phyloP scores from a whole-genome alignment of 2,888 invertebrate species.

The Dynastes hyllus region DNA sequence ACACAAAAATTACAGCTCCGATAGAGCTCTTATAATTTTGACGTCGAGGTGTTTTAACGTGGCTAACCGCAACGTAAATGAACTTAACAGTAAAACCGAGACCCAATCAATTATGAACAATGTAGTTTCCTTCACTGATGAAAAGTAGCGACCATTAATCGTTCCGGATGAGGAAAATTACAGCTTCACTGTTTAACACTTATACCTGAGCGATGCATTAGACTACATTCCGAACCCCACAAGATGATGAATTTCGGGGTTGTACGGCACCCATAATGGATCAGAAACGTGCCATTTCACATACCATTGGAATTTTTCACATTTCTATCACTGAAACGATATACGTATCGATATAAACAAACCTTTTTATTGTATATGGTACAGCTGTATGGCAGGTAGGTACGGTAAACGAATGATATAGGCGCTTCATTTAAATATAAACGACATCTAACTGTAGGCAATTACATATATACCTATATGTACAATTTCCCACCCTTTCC shows the following conservation, averaged over 20 bases:
- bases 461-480: not conserved
- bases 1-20: slow-evolving; percentile 27
- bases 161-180: slow-evolving; percentile 48
- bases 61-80: slow-evolving; percentile 34
- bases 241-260: slow-evolving; percentile 51
- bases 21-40: slow-evolving; percentile 30
- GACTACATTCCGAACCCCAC: slow-evolving; percentile 48
- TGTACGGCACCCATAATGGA: slow-evolving; percentile 49
- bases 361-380: slow-evolving; percentile 1
- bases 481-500: not conserved
- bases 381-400: not conserved
- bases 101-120: slow-evolving; percentile 50
- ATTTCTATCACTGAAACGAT: slow-evolving; percentile 45
- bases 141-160: slow-evolving; percentile 50
- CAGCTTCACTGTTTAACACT: slow-evolving; percentile 49
- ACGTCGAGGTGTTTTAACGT: slow-evolving; percentile 26
- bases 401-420: not conserved
- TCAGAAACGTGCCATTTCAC: slow-evolving; percentile 51
- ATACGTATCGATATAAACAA: slow-evolving; percentile 16
- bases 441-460: not conserved
- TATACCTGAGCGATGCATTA: slow-evolving; percentile 39
- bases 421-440: not conserved
- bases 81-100: slow-evolving; percentile 33
- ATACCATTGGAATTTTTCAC: slow-evolving; percentile 50
- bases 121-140: slow-evolving; percentile 47